phyloP scores from a whole-genome alignment of 2,888 invertebrate genomes.

The Hydrotaea diabolus region DNA sequence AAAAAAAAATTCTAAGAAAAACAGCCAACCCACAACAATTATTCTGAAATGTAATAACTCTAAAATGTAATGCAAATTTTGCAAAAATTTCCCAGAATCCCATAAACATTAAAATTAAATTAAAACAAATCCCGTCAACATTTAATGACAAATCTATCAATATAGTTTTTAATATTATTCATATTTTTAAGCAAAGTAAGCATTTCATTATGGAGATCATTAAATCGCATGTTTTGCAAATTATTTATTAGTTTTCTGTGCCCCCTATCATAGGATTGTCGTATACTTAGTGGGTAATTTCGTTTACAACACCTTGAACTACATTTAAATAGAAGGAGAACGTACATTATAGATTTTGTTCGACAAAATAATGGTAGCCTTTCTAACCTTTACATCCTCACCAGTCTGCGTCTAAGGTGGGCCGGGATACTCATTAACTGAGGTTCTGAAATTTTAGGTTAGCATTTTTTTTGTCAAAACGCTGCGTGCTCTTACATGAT shows the following conservation, averaged over 20 bases:
- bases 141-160: conserved; percentile 23
- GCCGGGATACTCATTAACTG: too few species aligned
- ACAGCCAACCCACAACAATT: too few species aligned
- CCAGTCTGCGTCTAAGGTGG: too few species aligned
- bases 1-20: too few species aligned
- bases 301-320: too few species aligned
- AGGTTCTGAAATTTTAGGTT: too few species aligned
- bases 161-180: background rate
- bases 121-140: background rate
- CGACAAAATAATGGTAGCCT: too few species aligned
- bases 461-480: too few species aligned
- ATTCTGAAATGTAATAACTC: background rate
- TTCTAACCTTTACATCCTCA: too few species aligned
- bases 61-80: conserved; percentile 16
- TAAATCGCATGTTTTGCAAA: conserved; percentile 35
- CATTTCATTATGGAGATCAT: conserved; percentile 9
- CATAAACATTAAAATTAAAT: background rate
- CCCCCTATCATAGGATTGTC: background rate
- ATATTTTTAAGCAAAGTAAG: conserved; percentile 21
- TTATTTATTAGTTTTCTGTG: conserved; percentile 15
- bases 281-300: background rate
- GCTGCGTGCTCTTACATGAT: too few species aligned
- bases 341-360: too few species aligned
- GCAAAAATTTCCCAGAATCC: conserved; percentile 8
- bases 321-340: too few species aligned